A percentile compares a stretch with the other conserved stretches of the same genome.
These are phyloP conservation scores for Hoplostethus atlanticus DNA, from an alignment of 2,797 vertebrate genomes.

Conservation along the genomic window DNA sequence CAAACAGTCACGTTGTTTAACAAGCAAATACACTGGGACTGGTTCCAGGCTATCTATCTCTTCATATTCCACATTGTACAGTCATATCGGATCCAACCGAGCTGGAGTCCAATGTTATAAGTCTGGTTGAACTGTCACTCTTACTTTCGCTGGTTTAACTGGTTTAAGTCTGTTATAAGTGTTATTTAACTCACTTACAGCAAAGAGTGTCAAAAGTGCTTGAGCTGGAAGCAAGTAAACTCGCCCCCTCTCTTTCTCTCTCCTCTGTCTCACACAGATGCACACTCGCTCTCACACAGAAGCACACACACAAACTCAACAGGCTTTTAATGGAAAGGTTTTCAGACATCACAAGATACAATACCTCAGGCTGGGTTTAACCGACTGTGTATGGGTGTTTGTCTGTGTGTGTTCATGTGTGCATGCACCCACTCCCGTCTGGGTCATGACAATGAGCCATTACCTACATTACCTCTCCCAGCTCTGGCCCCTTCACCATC, in stretches of 20 bases:
- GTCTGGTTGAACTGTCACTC: not conserved
- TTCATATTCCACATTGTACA: not conserved
- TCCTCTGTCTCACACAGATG: too few species aligned
- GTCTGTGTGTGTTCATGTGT: not conserved
- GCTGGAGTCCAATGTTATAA: not conserved
- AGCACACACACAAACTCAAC: too few species aligned
- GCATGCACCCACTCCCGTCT: slow-evolving; percentile 8
- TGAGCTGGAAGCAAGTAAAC: not conserved
- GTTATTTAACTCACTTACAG: not conserved
- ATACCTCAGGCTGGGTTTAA: too few species aligned
- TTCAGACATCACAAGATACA: slow-evolving; percentile 9
- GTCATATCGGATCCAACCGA: slow-evolving; percentile 2
- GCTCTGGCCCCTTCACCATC: not conserved
- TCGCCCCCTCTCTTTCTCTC: not conserved
- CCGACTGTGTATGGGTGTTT: too few species aligned
- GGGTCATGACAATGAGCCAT: slow-evolving; percentile 11
- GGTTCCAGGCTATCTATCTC: slow-evolving; percentile 3
- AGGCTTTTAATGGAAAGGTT: slow-evolving; percentile 19
- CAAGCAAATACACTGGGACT: too few species aligned
- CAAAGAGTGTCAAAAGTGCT: not conserved
- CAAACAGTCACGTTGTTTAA: too few species aligned
- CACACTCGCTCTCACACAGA: too few species aligned
- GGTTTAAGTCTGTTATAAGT: not conserved
- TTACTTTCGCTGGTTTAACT: too few species aligned
- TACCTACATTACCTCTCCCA: slow-evolving; percentile 8